Conservation (phyloP, 2,113 vertebrate genomes). For the Diadophis punctatus region DNA sequence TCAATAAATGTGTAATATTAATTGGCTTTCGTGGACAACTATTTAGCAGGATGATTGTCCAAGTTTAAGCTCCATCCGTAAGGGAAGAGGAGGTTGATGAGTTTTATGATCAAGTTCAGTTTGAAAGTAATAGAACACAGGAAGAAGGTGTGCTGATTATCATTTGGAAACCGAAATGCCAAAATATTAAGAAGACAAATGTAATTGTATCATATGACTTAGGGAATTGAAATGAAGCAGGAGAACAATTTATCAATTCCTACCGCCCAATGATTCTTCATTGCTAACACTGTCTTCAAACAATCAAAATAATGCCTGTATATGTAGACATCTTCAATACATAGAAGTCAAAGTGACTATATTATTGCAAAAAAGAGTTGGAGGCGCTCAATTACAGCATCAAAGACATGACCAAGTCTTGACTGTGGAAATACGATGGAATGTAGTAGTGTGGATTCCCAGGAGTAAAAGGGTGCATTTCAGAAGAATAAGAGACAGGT, state of each 20-base stretch:
- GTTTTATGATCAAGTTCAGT: background rate
- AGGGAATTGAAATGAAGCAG: no score
- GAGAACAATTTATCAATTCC: no score
- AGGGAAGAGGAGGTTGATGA: no score
- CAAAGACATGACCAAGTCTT: background rate
- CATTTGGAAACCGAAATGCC: background rate
- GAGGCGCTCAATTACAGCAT: background rate
- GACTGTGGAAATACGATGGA: background rate
- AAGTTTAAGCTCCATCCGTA: background rate
- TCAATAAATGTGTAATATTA: background rate
- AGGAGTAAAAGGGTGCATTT: no score
- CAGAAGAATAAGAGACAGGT: no score
- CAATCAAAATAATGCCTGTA: no score
- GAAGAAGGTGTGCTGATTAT: background rate
- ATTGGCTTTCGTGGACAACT: background rate
- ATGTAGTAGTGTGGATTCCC: no score
- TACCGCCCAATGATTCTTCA: no score
- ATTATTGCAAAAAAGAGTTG: no score
- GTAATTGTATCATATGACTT: background rate
- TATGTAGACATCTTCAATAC: no score
- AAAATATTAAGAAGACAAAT: background rate
- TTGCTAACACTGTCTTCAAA: no score
- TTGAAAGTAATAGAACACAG: background rate
- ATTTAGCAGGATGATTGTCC: background rate
- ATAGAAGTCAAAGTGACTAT: no score